Conservation (phyloP, 2,113 vertebrate species). For the Climacteris rufus region DNA sequence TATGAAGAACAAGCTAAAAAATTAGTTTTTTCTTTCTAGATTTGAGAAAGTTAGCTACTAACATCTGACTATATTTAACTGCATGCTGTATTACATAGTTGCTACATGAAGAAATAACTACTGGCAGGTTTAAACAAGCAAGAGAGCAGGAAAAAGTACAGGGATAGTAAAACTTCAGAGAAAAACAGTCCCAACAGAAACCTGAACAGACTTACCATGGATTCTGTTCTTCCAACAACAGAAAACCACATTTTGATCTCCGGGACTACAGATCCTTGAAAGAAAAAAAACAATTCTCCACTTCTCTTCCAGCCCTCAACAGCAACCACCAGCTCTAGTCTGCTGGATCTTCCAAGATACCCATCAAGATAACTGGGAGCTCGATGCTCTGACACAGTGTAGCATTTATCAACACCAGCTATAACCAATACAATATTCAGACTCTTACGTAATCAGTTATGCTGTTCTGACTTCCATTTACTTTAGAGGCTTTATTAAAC, state of each 20-base stretch:
- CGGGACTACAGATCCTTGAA: slow-evolving; percentile 42
- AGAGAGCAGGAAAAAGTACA: slow-evolving; percentile 1
- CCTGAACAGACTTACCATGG: slow-evolving; percentile 76
- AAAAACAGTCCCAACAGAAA: slow-evolving; percentile 32
- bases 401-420: slow-evolving; percentile 59
- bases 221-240: slow-evolving; percentile 86
- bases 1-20: slow-evolving; percentile 1
- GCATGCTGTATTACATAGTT: background rate
- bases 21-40: slow-evolving; percentile 24
- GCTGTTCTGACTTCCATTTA: slow-evolving; percentile 57
- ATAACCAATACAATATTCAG: slow-evolving; percentile 64
- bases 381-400: slow-evolving; percentile 50
- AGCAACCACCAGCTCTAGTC: slow-evolving; percentile 43
- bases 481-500: slow-evolving; percentile 62
- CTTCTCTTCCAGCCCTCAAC: slow-evolving; percentile 39
- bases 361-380: slow-evolving; percentile 34
- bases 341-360: slow-evolving; percentile 51
- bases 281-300: slow-evolving; percentile 56
- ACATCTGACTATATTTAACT: slow-evolving; percentile 21
- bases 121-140: slow-evolving; percentile 61
- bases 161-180: slow-evolving; percentile 36
- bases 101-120: slow-evolving; percentile 21
- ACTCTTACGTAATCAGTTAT: slow-evolving; percentile 66
- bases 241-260: slow-evolving; percentile 92
- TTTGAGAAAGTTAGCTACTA: slow-evolving; percentile 6